Conservation (phyloP, 2,888 invertebrate species). For the Pantelozetes paolii region DNA sequence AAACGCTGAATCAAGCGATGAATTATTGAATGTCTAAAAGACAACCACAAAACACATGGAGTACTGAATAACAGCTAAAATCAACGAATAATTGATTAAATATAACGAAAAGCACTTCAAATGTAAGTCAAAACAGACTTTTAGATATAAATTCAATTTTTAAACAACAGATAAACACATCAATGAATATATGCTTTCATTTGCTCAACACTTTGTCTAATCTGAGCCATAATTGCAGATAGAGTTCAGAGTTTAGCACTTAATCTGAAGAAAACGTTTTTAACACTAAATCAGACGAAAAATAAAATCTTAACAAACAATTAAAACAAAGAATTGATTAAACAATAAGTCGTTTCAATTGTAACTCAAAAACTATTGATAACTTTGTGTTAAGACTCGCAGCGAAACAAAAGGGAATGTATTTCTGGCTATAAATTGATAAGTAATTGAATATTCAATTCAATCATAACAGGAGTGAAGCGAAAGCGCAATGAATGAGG, state of each 20-base stretch:
- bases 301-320: neutral
- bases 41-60: constrained; percentile 13
- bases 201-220: too few relatives aligned
- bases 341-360: neutral
- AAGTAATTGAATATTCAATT: neutral
- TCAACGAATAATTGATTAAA: constrained; percentile 9
- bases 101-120: neutral
- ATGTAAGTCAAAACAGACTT: neutral
- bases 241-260: neutral
- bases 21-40: constrained; percentile 1
- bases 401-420: constrained; percentile 2
- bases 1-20: neutral
- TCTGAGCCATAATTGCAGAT: neutral
- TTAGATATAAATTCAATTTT: neutral
- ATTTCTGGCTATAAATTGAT: neutral
- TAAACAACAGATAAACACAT: neutral
- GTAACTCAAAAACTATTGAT: neutral
- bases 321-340: neutral
- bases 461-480: neutral
- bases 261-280: neutral
- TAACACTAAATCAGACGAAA: neutral
- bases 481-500: neutral
- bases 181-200: neutral
- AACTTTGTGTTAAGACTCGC: neutral
- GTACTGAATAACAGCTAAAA: neutral